These are phyloP conservation scores for Antheraea yamamai DNA, from an alignment of 2,888 invertebrate genomes.

Conservation along the genomic window DNA sequence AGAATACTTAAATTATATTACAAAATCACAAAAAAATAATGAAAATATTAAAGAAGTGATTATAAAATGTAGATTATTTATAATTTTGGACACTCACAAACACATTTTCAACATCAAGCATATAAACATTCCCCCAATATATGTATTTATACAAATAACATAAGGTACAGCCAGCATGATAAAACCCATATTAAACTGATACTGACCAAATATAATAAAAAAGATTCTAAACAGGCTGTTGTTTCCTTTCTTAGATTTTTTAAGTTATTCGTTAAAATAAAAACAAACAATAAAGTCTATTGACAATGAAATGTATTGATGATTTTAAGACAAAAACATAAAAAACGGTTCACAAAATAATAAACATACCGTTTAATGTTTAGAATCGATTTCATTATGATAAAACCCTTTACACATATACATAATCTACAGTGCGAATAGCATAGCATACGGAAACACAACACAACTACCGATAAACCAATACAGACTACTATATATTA, in stretches of 20 bases:
- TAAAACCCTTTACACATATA: neutral
- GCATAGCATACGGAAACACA: neutral
- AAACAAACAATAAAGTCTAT: too few species aligned
- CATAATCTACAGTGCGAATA: slow-evolving; percentile 5
- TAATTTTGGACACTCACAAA: neutral
- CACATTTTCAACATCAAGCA: neutral
- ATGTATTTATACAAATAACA: neutral
- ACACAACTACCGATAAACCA: slow-evolving; percentile 4
- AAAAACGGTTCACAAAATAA: neutral
- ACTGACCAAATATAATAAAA: neutral
- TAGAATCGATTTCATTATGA: slow-evolving; percentile 6
- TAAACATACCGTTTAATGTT: neutral
- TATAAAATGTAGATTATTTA: neutral
- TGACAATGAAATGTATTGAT: too few species aligned
- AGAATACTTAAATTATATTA: too few species aligned
- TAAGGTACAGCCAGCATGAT: slow-evolving; percentile 4
- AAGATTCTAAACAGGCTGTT: neutral
- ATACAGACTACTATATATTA: neutral
- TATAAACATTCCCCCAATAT: neutral
- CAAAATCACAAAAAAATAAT: neutral
- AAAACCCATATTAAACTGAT: neutral
- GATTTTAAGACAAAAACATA: neutral
- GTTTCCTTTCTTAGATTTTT: neutral
- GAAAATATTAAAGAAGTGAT: neutral
- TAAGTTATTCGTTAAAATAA: too few species aligned